These are phyloP conservation scores for Spatulosminthurus flaviceps DNA, from an alignment of 2,888 invertebrate genomes.

Conservation along the genomic window DNA sequence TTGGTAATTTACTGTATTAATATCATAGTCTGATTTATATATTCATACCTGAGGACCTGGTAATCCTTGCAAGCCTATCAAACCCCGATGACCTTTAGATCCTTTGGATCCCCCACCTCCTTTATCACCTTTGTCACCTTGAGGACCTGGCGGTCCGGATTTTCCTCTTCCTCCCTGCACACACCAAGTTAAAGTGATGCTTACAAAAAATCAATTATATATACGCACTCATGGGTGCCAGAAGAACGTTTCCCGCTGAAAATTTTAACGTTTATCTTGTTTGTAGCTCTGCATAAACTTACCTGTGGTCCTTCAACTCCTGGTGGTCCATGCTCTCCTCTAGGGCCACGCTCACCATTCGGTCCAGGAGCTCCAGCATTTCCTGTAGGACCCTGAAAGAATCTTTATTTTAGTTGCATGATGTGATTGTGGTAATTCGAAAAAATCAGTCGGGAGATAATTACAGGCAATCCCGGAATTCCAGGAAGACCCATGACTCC, in stretches of 20 bases:
- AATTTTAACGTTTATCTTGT: too few species aligned
- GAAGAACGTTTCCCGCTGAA: too few species aligned
- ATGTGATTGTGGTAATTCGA: too few species aligned
- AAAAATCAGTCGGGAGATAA: too few species aligned
- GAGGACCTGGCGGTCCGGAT: constrained; percentile 77
- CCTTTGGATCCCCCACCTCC: constrained; percentile 77
- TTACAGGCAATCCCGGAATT: constrained; percentile 76
- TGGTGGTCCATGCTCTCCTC: constrained; percentile 78
- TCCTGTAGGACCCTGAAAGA: constrained; percentile 74
- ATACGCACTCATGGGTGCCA: too few species aligned
- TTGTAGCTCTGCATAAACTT: constrained; percentile 41
- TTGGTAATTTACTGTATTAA: too few species aligned
- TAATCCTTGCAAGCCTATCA: constrained; percentile 83
- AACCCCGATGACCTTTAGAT: constrained; percentile 82
- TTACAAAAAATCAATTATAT: too few species aligned
- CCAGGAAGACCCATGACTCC: constrained; percentile 76
- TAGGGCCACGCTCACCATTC: constrained; percentile 76
- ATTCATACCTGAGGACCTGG: constrained; percentile 72
- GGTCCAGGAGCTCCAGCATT: constrained; percentile 74
- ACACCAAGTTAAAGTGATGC: too few species aligned
- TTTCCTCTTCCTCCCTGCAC: constrained; percentile 79
- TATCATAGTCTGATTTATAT: too few species aligned
- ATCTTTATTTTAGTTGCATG: neutral
- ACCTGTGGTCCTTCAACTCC: constrained; percentile 78
- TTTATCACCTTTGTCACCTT: constrained; percentile 75